Evolutionary conservation across 2,113 vertebrate genomes (phyloP), one percentile per base, ranked within the genome.

Genomic region (Malurus elegans): DNA sequence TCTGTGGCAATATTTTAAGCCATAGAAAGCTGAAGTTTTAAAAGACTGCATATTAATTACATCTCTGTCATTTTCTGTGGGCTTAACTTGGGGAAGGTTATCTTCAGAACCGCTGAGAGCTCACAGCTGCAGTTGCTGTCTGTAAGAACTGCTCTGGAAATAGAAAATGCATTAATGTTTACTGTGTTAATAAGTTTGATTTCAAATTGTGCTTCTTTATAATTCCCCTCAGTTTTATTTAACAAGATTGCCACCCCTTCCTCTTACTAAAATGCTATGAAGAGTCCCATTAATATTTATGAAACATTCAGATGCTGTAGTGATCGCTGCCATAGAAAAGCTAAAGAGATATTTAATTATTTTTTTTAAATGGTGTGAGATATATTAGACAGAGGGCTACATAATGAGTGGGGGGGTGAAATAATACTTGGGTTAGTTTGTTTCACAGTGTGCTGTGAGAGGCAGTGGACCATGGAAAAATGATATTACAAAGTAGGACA

Each of bases 131-230:
- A 62, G 51, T 66, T 91, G n/a, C 51, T 44, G 6, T 70, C 53
- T 86, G 4, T 66, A 78, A 53, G 45, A 89, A 88, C 54, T 80
- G 23, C 18, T 76, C 83, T 70, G 56, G 72, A 94, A 94, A 90
- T 38, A 95, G 85, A 93, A 93, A 79, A 79, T 47, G 16, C 53
- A 71, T 85, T 86, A 80, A 89, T 80, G 56, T 44, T 86, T 78
- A 70, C 58, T 86, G 54, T 70, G 64, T 57, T 92, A 86, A 94
- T 78, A 91, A 70, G 53, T 92, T 76, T 78, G 65, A 90, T 93
- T 90, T 94, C 65, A 88, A 58, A 79, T 85, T 79, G 38, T 58
- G 36, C 14, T 91, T 32, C 50, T 93, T 88, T 91, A 24, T 73
- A 73, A 91, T 62, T 73, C 31, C 16, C 9, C 12, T 86, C 54